Evolutionary conservation across 2,888 invertebrate species (phyloP), one percentile per base, ranked within the genome.

Genomic region (Argyresthia albistria): DNA sequence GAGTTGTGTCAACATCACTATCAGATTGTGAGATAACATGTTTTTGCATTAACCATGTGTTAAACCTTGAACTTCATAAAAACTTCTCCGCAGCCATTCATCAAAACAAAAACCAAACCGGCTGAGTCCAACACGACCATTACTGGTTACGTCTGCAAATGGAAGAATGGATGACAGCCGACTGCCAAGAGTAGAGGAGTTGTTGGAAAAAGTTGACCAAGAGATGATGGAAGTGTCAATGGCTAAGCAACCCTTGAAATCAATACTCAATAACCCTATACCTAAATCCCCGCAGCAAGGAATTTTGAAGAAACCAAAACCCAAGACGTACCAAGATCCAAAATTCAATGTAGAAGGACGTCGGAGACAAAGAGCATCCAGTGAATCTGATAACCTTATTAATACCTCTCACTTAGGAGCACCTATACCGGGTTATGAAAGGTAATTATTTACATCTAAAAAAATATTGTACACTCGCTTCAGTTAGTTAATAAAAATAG

Each of bases 181-280:
- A 54, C 69, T 87, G 58, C 86, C 87, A 53, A 84, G 83, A 75
- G 87, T 87, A 46, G 87, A 87, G 55, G 87, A 87, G 64, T 63
- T 87, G 56, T 58, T 86, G 42, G 87, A 87, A 58, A 84, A 77
- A 68, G 68, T 78, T 35, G 87, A 86, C 55, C 78, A 81, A 14
- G 82, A 86, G 42, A 81, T 82, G 78, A 68, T 77, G 67, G 84
- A 86, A 54, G 66, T 81, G 8, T 25, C 25, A 25, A 61, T 72
- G 49, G 57, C 68, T 0, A 87, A 87, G 59, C 83, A 80, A 57
- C 87, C 87, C 1, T 60, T 87, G 51, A 87, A 87, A 66, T 81
- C 87, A 60, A 87, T 87, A 76, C 80, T 87, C 58, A 87, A 87
- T 60, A 83, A 86, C 56, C 76, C 83, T 1, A 53, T 78, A 57